Conservation (phyloP, 1,140 invertebrate species). For the Gryllus bimaculatus region DNA sequence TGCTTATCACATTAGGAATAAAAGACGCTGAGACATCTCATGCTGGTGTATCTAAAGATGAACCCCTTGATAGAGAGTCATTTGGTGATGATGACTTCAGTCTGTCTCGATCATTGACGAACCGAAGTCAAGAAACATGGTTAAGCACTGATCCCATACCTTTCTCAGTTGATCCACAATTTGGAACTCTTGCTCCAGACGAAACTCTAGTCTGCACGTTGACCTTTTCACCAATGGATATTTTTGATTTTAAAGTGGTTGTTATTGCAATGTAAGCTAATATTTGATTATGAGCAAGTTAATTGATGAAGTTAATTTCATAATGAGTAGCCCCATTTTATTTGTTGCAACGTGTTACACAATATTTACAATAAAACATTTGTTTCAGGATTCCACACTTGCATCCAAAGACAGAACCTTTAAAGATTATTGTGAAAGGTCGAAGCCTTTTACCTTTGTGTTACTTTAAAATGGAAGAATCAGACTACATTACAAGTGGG, state of each 20-base stretch:
- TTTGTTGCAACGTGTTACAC: not conserved
- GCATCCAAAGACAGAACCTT: slow-evolving; percentile 24
- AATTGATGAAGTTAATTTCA: not conserved
- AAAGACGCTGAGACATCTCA: too few species aligned
- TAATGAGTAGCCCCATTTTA: not conserved
- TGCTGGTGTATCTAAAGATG: not conserved
- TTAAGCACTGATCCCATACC: slow-evolving; percentile 20
- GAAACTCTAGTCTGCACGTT: slow-evolving; percentile 26
- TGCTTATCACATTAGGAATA: too few species aligned
- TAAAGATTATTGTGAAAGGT: slow-evolving; percentile 27
- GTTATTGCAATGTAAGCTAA: not conserved
- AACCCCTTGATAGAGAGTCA: too few species aligned
- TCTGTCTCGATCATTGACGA: too few species aligned
- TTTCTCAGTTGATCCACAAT: slow-evolving; percentile 30
- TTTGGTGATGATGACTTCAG: too few species aligned
- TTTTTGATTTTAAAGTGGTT: slow-evolving; percentile 29
- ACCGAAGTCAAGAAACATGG: not conserved
- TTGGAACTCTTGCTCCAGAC: slow-evolving; percentile 26
- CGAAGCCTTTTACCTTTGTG: slow-evolving; percentile 41
- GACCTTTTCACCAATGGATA: slow-evolving; percentile 30
- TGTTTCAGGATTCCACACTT: slow-evolving; percentile 31
- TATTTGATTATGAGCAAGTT: not conserved
- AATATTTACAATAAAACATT: not conserved
- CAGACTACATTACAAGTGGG: slow-evolving; percentile 39
- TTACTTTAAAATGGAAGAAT: slow-evolving; percentile 42